These are phyloP conservation scores for Actinia equina DNA, from an alignment of 64 coral and sea anemone genomes.

Conservation along the genomic window DNA sequence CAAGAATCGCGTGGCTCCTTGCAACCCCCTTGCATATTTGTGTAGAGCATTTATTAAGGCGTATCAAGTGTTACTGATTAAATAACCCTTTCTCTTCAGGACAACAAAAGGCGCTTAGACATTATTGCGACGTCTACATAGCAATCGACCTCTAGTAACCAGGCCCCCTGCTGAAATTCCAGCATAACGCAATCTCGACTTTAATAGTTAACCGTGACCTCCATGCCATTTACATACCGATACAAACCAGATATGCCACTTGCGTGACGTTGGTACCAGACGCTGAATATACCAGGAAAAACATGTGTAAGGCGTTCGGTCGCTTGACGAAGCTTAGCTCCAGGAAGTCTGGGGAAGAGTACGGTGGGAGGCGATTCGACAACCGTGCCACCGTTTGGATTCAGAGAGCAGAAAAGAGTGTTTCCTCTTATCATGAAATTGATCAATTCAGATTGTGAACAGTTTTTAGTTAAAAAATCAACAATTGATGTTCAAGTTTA, in stretches of 20 bases:
- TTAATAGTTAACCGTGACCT: not conserved
- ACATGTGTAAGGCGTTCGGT: no score
- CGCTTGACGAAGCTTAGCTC: no score
- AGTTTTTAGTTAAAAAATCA: no score
- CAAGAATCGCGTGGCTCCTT: conserved; percentile 22
- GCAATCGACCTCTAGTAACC: conserved; percentile 1
- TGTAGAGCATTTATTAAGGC: conserved; percentile 25
- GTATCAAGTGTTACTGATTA: conserved; percentile 43
- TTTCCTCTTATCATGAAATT: no score
- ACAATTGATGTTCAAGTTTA: no score
- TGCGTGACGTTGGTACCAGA: not conserved
- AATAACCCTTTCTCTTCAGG: conserved; percentile 32
- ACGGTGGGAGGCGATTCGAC: no score
- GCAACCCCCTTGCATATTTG: conserved; percentile 20
- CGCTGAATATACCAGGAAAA: not conserved
- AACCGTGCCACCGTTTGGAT: no score
- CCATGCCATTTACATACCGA: not conserved
- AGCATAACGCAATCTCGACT: not conserved
- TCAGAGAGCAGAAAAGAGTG: no score
- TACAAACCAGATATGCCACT: not conserved
- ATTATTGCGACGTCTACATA: conserved; percentile 20
- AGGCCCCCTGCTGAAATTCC: conserved; percentile 21
- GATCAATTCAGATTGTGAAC: no score
- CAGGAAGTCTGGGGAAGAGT: no score
- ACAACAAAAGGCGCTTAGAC: conserved; percentile 49